These are phyloP conservation scores for Caloenas nicobarica DNA, from an alignment of 2,113 vertebrate genomes.

Conservation along the genomic window DNA sequence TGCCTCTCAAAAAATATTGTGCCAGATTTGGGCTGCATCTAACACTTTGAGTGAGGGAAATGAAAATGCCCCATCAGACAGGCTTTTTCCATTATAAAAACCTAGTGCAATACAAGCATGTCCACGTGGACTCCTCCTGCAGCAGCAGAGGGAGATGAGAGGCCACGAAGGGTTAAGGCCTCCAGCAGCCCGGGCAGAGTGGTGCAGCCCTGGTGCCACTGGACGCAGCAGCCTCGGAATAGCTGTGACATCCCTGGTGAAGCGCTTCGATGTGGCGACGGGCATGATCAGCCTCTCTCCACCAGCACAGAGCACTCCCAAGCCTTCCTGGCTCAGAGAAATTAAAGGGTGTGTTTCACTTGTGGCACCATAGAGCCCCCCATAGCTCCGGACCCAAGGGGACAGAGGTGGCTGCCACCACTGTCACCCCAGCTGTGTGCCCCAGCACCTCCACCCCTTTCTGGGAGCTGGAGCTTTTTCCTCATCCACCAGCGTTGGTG, in stretches of 20 bases:
- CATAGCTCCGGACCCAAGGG: rapidly evolving
- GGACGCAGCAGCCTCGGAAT: background rate
- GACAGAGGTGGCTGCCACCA: rapidly evolving
- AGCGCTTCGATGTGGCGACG: background rate
- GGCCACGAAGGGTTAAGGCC: rapidly evolving
- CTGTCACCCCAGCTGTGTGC: rapidly evolving
- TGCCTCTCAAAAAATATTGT: background rate
- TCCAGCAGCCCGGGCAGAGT: background rate
- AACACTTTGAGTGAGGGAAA: background rate
- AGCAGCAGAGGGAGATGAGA: background rate
- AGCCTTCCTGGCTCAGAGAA: background rate
- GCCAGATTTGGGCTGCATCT: background rate
- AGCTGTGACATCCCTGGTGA: background rate
- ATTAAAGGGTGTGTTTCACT: background rate
- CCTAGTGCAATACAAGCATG: background rate
- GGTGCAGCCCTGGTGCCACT: background rate
- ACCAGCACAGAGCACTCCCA: background rate
- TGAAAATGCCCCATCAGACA: rapidly evolving
- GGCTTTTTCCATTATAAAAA: background rate
- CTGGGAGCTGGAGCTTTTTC: background rate
- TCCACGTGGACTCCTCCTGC: background rate
- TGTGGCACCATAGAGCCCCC: background rate
- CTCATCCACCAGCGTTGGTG: background rate
- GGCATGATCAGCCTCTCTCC: rapidly evolving
- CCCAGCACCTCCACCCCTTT: background rate